Conservation (phyloP, 2,113 vertebrate species). For the Nothoprocta pentlandii region DNA sequence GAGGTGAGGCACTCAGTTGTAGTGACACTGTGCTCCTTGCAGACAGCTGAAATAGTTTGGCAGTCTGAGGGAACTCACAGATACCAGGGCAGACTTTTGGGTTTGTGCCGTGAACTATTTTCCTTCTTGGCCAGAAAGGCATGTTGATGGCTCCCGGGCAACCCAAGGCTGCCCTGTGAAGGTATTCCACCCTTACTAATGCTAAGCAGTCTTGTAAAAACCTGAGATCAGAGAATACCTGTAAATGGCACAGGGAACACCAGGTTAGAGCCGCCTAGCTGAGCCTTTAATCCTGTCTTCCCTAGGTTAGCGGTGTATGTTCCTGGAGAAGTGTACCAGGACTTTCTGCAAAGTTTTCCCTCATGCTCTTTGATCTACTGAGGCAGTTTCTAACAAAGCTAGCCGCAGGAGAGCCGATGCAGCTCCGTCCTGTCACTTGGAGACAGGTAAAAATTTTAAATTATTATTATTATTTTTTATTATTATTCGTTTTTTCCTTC, state of each 20-base stretch:
- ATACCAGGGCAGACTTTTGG: background rate
- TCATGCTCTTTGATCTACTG: background rate
- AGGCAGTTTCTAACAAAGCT: background rate
- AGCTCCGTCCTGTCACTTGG: background rate
- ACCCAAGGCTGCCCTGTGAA: too few species aligned
- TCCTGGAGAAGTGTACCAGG: background rate
- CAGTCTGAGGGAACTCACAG: background rate
- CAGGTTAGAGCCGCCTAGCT: background rate
- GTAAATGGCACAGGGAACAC: background rate
- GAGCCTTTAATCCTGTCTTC: background rate
- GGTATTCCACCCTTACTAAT: too few species aligned
- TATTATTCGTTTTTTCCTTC: background rate
- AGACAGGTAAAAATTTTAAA: background rate
- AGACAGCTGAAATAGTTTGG: background rate
- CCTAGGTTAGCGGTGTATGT: rapidly evolving
- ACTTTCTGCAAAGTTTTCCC: background rate
- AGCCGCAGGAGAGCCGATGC: background rate
- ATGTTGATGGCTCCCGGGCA: too few species aligned
- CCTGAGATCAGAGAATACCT: background rate
- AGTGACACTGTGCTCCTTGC: background rate
- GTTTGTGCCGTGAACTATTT: too few species aligned
- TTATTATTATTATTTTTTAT: too few species aligned
- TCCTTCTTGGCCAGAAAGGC: too few species aligned
- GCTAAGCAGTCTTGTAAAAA: background rate
- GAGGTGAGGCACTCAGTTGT: background rate